Percentiles rank a stretch among this genome's conserved stretches.
Conservation (phyloP, 2,888 invertebrate species). For the Caenorhabditis wallacei region DNA sequence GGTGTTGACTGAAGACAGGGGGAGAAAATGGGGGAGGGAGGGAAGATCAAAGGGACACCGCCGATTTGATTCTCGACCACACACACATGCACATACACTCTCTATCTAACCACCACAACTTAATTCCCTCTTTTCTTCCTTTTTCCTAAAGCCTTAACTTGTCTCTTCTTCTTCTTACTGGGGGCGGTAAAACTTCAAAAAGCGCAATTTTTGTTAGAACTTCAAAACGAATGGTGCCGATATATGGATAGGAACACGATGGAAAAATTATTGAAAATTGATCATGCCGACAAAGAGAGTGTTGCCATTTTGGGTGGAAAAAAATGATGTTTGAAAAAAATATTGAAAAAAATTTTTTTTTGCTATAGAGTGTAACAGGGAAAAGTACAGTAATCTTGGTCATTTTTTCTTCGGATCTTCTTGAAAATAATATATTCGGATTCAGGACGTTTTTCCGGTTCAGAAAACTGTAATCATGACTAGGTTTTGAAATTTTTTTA, state of each 20-base stretch:
- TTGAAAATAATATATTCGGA: no score
- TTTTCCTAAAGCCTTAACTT: conserved; percentile 2
- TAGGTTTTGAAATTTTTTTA: no score
- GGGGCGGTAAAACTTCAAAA: neutral
- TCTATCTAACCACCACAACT: conserved; percentile 18
- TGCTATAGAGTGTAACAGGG: no score
- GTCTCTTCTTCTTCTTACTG: neutral
- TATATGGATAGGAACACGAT: neutral
- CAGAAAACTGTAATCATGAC: no score
- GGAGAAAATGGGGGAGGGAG: neutral
- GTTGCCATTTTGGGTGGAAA: neutral
- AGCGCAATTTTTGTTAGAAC: neutral
- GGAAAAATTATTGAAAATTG: conserved; percentile 6
- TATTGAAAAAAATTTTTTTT: neutral
- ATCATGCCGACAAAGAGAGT: conserved; percentile 15
- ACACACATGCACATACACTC: conserved; percentile 6
- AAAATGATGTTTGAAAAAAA: neutral
- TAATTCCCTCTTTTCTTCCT: conserved; percentile 28
- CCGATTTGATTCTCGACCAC: conserved; percentile 41
- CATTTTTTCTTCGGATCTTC: no score
- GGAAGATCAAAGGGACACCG: conserved; percentile 30
- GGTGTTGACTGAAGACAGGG: neutral
- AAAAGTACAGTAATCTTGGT: no score
- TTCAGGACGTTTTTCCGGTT: no score
- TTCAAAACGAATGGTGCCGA: conserved; percentile 36